Percentiles rank a stretch among this genome's conserved stretches.
phyloP scores from a whole-genome alignment of 2,888 invertebrate genomes.

The Lingula anatina region DNA sequence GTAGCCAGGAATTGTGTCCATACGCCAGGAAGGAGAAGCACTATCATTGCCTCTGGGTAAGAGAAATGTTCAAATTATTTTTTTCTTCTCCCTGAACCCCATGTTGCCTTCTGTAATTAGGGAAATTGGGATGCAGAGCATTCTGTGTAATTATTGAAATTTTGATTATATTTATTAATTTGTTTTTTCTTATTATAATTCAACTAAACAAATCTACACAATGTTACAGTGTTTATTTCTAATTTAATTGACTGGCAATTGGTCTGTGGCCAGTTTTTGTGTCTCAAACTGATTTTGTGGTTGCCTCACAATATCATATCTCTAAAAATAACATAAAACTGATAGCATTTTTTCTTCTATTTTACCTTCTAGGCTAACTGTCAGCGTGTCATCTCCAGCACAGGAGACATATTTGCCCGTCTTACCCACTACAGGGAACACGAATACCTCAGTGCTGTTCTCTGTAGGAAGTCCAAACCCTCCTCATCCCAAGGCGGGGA shows the following conservation, averaged over 20 bases:
- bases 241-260: conserved; percentile 42
- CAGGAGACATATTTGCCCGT: conserved; percentile 53
- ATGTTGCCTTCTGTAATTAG: not conserved
- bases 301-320: no score
- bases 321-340: not conserved
- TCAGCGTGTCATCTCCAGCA: conserved; percentile 57
- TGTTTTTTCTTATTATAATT: no score
- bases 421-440: conserved; percentile 84
- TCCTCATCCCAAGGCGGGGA: no score
- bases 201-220: no score
- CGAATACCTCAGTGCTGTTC: conserved; percentile 59
- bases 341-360: not conserved
- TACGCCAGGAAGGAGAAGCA: conserved; percentile 68
- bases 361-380: conserved; percentile 35
- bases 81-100: not conserved
- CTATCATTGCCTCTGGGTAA: conserved; percentile 85
- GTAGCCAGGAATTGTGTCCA: conserved; percentile 49
- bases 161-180: no score
- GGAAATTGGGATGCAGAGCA: no score
- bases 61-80: conserved; percentile 31
- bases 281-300: not conserved
- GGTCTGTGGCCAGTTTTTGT: not conserved
- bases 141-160: no score
- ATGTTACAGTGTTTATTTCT: not conserved
- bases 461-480: conserved; percentile 16